Base-by-base conservation (phyloP, 2,888 invertebrate species). In the Colletes collaris region DNA sequence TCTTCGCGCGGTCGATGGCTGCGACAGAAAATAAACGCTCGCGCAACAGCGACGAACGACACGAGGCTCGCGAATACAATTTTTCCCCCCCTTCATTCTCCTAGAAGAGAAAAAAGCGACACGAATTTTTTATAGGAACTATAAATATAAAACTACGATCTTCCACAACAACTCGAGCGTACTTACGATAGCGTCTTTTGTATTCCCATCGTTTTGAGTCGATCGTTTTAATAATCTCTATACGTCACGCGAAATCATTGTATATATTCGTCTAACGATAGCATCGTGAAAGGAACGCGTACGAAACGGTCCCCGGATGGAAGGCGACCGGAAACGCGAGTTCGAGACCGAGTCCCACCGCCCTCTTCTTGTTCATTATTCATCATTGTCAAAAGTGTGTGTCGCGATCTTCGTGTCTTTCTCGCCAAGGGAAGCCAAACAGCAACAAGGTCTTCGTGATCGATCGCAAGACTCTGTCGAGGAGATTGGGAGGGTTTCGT, bases 401-500 rank as follows among this genome's bases (percentile, higher is more conserved):
- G 76, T 70, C 81, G 74, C 70, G 85, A 79, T 81, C 81, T 83
- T 81, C 79, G 83, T 79, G 83, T 77, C 70, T 77, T 75, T 81
- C 78, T 62, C 69, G 66, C 35, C 27, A 53, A 49, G n/a, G 64
- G 67, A 81, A 74, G 83, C 81, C 81, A 81, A 76, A 70, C 70
- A 76, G 55, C 59, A 71, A 58, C 79, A 71, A 78, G 74, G 79
- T 77, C 67, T 81, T 62, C 66, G 81, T 64, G 69, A 86, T 81
- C 81, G 84, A 82, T 79, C 81, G 81, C 59, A 79, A 66, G 77
- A 73, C 82, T 81, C 73, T 76, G 76, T 83, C 83, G 82, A 78
- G 84, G 78, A 75, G 74, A 70, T 82, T 70, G 84, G 44, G 74
- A 76, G 83, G 83, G 77, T 86, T 84, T 86, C 82, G 84, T 81